A percentile compares a stretch with the other conserved stretches of the same genome.
Conservation (phyloP, 2,113 vertebrate genomes). For the Tyto alba region DNA sequence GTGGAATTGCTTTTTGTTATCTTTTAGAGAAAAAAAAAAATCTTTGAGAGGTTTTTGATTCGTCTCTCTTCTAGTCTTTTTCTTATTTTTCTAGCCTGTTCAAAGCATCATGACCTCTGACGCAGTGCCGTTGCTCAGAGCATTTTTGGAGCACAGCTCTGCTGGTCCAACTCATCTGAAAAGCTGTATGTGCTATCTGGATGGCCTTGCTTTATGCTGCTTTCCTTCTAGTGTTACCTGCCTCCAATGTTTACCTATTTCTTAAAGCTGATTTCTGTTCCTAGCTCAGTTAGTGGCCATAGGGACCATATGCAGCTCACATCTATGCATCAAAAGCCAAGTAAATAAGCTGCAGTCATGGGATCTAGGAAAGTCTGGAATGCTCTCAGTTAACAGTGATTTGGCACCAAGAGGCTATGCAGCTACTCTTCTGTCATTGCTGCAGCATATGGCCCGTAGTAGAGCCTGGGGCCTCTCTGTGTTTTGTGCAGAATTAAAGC, state of each 20-base stretch:
- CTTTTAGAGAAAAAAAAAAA: background rate
- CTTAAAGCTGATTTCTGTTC: background rate
- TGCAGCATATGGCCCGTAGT: conserved; percentile 18
- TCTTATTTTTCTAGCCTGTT: background rate
- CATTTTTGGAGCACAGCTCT: background rate
- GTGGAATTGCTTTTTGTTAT: background rate
- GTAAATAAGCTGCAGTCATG: background rate
- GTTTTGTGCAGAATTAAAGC: background rate
- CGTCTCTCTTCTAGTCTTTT: background rate
- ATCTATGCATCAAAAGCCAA: background rate
- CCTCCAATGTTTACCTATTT: background rate
- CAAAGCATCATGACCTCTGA: background rate
- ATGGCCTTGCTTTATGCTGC: background rate
- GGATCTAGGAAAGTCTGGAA: background rate
- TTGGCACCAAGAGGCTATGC: background rate
- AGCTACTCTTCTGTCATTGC: background rate
- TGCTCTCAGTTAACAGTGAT: background rate
- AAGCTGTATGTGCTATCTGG: background rate
- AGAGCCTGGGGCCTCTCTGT: background rate
- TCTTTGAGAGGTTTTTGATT: background rate
- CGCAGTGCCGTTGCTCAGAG: background rate
- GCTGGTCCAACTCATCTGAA: background rate
- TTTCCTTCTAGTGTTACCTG: background rate
- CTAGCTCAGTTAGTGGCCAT: background rate
- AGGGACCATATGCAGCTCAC: background rate